A percentile compares a stretch with the other conserved stretches of the same genome.
phyloP scores from a whole-genome alignment of 2,888 invertebrate genomes.

The Sarcophaga rosellei region DNA sequence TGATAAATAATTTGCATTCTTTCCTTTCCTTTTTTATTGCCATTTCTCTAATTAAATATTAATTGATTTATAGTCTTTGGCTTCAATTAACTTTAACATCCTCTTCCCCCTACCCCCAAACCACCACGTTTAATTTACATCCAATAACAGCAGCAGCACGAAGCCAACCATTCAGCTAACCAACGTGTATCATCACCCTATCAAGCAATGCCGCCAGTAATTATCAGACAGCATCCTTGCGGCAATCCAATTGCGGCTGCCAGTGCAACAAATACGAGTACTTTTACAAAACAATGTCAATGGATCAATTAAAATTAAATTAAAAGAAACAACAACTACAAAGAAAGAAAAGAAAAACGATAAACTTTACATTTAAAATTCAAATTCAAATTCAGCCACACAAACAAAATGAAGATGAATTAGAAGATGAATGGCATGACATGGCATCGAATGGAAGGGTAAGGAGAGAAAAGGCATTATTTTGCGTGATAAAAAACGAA shows the following conservation, averaged over 20 bases:
- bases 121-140: neutral
- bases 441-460: neutral
- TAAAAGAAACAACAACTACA: conserved; percentile 53
- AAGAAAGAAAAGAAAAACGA: neutral
- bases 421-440: conserved; percentile 18
- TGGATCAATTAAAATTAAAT: conserved; percentile 69
- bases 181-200: neutral
- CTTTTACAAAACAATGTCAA: conserved; percentile 52
- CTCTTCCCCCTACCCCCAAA: no score
- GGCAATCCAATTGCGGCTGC: neutral
- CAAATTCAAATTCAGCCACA: conserved; percentile 17
- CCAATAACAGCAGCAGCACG: neutral
- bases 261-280: neutral
- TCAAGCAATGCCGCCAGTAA: neutral
- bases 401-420: conserved; percentile 63
- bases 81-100: conserved; percentile 54
- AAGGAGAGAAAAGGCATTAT: neutral
- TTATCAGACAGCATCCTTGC: conserved; percentile 8
- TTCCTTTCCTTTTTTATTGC: neutral
- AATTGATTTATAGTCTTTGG: conserved; percentile 52
- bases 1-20: neutral
- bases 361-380: conserved; percentile 24
- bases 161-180: neutral
- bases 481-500: neutral
- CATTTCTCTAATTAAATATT: conserved; percentile 39